phyloP scores from a whole-genome alignment of 2,888 invertebrate species.

The Tholera decimalis region DNA sequence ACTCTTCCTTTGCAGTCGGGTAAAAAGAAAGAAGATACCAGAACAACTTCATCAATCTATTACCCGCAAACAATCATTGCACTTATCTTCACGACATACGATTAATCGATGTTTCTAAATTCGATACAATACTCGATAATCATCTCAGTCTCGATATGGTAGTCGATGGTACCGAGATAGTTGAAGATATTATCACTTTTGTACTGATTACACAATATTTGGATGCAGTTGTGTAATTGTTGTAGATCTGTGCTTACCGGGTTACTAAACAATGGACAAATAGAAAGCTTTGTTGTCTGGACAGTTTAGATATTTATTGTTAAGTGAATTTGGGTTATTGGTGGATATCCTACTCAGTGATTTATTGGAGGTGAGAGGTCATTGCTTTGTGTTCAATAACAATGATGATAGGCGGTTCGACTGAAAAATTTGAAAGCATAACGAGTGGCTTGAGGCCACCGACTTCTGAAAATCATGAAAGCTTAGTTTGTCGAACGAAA shows the following conservation, averaged over 20 bases:
- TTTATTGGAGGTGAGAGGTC: neutral
- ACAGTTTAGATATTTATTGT: constrained; percentile 24
- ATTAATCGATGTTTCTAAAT: constrained; percentile 40
- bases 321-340: constrained; percentile 11
- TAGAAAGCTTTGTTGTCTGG: constrained; percentile 46
- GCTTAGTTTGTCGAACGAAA: too few relatives aligned
- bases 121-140: constrained; percentile 43
- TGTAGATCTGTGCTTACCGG: constrained; percentile 8
- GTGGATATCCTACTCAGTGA: constrained; percentile 20
- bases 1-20: too few relatives aligned
- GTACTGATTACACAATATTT: constrained; percentile 44
- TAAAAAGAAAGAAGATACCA: neutral
- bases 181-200: constrained; percentile 43
- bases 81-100: constrained; percentile 23
- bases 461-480: too few relatives aligned
- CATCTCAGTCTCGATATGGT: constrained; percentile 41
- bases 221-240: constrained; percentile 52
- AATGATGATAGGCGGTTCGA: too few relatives aligned
- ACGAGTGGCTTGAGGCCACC: too few relatives aligned
- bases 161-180: constrained; percentile 41
- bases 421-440: too few relatives aligned
- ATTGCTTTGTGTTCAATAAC: constrained; percentile 3
- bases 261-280: constrained; percentile 47
- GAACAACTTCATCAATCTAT: constrained; percentile 6
- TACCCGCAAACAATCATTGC: constrained; percentile 6